These are phyloP conservation scores for Punctoribates punctum DNA, from an alignment of 2,888 invertebrate genomes.

Conservation along the genomic window DNA sequence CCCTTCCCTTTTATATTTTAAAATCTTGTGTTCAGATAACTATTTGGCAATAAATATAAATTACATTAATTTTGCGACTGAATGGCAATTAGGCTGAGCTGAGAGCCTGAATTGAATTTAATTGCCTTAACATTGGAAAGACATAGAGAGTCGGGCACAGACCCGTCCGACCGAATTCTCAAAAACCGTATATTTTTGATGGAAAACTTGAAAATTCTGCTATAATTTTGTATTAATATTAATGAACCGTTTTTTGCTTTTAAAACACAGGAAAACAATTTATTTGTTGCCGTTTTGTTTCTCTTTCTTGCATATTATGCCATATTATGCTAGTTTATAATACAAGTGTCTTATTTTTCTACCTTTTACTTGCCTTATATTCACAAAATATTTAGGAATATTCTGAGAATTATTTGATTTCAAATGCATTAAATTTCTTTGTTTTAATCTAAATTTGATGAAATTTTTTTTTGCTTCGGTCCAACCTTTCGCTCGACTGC, in stretches of 20 bases:
- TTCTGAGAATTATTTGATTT: background rate
- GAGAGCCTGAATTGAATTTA: background rate
- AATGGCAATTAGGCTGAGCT: background rate
- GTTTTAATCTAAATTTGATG: conserved; percentile 17
- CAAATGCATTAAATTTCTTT: background rate
- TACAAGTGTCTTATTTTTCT: background rate
- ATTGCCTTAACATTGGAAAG: background rate
- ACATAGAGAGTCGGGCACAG: too few species aligned
- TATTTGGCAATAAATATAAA: conserved; percentile 11
- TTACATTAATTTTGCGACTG: background rate
- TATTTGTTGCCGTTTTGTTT: conserved; percentile 14
- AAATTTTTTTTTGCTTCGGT: background rate
- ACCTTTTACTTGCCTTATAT: background rate
- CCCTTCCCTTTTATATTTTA: background rate
- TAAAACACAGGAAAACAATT: conserved; percentile 19
- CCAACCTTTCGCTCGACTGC: background rate
- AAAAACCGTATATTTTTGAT: background rate
- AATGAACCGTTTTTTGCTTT: conserved; percentile 4
- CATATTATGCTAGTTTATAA: background rate
- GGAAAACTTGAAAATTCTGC: background rate
- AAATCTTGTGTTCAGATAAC: background rate
- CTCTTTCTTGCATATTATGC: background rate
- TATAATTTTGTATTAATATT: conserved; percentile 12
- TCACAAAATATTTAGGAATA: background rate
- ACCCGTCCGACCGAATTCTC: background rate